Evolutionary conservation across 2,113 vertebrate species (phyloP).

Genomic region (Daphoenositta chrysoptera): DNA sequence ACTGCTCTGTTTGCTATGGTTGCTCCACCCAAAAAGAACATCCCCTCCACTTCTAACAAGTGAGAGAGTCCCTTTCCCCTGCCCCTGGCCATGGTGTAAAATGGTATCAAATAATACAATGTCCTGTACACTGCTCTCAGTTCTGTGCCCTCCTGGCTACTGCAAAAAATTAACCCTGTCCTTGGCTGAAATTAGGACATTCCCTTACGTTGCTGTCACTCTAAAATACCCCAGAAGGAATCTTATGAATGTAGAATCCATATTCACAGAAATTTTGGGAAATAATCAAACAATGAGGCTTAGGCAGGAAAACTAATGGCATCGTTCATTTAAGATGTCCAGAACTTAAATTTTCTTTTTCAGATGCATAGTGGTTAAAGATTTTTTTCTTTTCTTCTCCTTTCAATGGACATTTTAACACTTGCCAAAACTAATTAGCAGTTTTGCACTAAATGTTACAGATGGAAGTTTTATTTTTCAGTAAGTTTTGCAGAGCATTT

Average conservation of each 20-base stretch:
- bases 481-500: not conserved
- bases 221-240: not conserved
- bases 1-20: rapidly evolving
- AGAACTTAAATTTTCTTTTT: not conserved
- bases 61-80: not conserved
- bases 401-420: not conserved
- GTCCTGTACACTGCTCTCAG: not conserved
- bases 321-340: not conserved
- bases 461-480: not conserved
- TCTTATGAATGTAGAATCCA: not conserved
- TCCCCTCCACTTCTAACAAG: rapidly evolving
- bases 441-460: not conserved
- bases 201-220: not conserved
- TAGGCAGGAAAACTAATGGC: not conserved
- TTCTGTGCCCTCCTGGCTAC: not conserved
- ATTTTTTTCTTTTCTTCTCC: not conserved
- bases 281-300: not conserved
- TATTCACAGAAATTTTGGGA: not conserved
- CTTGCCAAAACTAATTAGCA: not conserved
- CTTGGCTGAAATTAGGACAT: not conserved
- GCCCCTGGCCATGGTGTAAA: not conserved
- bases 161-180: not conserved
- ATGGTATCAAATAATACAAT: not conserved
- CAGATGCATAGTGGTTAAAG: rapidly evolving
- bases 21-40: not conserved